These are phyloP conservation scores for Pseudomyrmex pallidus DNA, from an alignment of 1,140 invertebrate species.

Conservation along the genomic window DNA sequence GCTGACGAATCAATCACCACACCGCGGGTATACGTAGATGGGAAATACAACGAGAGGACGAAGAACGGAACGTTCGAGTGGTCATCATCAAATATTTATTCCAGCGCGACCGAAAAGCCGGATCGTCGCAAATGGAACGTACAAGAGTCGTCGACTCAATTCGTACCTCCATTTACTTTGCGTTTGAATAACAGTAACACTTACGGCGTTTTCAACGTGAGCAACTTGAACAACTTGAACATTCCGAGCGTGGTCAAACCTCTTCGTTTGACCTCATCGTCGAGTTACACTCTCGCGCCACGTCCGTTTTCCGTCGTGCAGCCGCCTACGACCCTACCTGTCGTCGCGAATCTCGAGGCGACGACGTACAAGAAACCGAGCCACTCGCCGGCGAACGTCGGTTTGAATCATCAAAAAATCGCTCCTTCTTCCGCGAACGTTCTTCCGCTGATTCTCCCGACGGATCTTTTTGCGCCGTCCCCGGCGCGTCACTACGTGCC, in stretches of 20 bases:
- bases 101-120: background rate
- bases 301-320: slow-evolving; percentile 38
- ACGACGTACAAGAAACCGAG: slow-evolving; percentile 5
- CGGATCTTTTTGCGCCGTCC: background rate
- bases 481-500: slow-evolving; percentile 14
- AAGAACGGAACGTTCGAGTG: background rate
- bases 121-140: background rate
- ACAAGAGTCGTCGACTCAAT: slow-evolving; percentile 2
- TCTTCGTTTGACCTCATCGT: background rate
- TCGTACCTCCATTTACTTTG: background rate
- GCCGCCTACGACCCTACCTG: background rate
- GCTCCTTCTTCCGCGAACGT: background rate
- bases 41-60: background rate
- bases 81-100: background rate
- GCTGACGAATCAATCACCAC: background rate
- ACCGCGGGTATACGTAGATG: background rate
- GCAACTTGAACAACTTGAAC: background rate
- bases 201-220: background rate
- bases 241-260: background rate
- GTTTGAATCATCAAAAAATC: background rate
- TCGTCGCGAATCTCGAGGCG: background rate
- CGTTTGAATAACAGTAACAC: background rate
- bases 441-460: slow-evolving; percentile 40
- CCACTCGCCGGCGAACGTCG: background rate
- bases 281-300: slow-evolving; percentile 49